phyloP scores from a whole-genome alignment of 2,797 vertebrate species.

The Parambassis ranga region DNA sequence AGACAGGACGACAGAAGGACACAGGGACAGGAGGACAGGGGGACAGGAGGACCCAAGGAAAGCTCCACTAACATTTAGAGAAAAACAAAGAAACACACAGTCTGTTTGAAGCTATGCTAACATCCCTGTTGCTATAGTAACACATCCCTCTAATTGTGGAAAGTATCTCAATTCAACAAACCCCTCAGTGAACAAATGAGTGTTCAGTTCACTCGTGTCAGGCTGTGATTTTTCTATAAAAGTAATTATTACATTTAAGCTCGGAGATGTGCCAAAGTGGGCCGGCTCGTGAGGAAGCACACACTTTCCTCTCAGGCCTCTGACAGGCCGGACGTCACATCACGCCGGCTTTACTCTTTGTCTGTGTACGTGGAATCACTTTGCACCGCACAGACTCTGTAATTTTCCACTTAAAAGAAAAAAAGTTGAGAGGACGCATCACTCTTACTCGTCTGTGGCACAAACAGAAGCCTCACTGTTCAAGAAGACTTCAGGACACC shows the following conservation, averaged over 20 bases:
- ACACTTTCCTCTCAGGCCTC: background rate
- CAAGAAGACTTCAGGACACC: too few species aligned
- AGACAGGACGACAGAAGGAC: too few species aligned
- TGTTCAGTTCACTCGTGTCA: background rate
- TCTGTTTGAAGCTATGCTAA: constrained; percentile 76
- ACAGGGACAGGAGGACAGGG: background rate
- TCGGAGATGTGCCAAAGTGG: too few species aligned
- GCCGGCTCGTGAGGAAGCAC: background rate
- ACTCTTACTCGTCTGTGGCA: too few species aligned
- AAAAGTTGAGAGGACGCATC: too few species aligned
- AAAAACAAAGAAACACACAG: constrained; percentile 6
- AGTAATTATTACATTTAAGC: constrained; percentile 2
- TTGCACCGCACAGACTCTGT: too few species aligned
- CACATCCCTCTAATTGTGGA: constrained; percentile 44
- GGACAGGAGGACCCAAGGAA: background rate
- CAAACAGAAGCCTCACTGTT: too few species aligned
- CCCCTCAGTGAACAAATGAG: constrained; percentile 5
- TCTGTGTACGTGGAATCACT: too few species aligned
- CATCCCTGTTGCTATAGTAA: constrained; percentile 89
- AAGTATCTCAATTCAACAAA: constrained; percentile 15
- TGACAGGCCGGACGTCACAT: background rate
- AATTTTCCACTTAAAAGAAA: too few species aligned
- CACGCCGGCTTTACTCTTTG: too few species aligned
- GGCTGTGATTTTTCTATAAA: constrained; percentile 1
- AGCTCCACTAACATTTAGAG: constrained; percentile 29